These are phyloP conservation scores for Sebastolobus alascanus DNA, from an alignment of 2,797 vertebrate genomes.

Conservation along the genomic window DNA sequence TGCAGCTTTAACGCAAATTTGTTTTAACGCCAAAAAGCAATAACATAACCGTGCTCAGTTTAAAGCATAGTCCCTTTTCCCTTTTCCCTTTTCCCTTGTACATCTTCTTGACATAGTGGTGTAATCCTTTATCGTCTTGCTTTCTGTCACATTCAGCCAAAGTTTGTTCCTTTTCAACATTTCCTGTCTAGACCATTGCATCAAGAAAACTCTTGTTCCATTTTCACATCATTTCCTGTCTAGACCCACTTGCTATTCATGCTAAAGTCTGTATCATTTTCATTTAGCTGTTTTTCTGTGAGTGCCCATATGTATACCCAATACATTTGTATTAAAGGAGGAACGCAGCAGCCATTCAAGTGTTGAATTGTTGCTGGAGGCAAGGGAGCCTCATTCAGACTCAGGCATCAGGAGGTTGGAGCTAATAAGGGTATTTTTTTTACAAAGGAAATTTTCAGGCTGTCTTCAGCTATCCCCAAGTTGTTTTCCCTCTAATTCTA, in stretches of 20 bases:
- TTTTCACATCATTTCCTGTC: constrained; percentile 7
- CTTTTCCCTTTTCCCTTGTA: neutral
- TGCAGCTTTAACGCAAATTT: too few species aligned
- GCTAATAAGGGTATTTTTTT: constrained; percentile 28
- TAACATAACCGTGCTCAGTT: too few species aligned
- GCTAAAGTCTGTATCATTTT: neutral
- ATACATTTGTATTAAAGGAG: constrained; percentile 9
- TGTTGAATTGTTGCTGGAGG: constrained; percentile 18
- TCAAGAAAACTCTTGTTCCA: constrained; percentile 18
- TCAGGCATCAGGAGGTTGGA: neutral
- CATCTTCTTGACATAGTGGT: constrained; percentile 24
- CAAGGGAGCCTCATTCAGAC: constrained; percentile 2
- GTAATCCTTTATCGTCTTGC: neutral
- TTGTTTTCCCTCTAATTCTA: neutral
- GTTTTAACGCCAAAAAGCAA: too few species aligned
- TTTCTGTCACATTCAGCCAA: constrained; percentile 20
- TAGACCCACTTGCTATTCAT: neutral
- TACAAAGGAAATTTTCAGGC: constrained; percentile 10
- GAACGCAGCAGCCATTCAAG: constrained; percentile 21
- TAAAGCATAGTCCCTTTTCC: too few species aligned
- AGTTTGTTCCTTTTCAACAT: too few species aligned
- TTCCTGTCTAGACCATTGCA: too few species aligned
- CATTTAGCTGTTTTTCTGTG: constrained; percentile 8
- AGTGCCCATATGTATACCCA: neutral
- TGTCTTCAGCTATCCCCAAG: constrained; percentile 12